phyloP scores from a whole-genome alignment of 1,140 invertebrate genomes.

The Trachymyrmex cornetzi region DNA sequence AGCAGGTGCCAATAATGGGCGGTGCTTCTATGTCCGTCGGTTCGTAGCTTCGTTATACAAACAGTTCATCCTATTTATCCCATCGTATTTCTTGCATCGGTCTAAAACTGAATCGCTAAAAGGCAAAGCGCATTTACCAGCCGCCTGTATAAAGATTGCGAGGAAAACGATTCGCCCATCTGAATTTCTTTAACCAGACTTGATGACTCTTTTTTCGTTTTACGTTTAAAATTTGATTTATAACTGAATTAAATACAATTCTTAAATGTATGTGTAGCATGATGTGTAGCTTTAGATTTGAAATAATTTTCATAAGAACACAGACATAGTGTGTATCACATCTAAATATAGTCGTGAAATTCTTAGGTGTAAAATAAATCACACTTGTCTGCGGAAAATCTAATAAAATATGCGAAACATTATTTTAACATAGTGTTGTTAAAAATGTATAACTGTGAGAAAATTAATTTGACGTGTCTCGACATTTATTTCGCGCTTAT shows the following conservation, averaged over 20 bases:
- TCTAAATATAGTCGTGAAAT: background rate
- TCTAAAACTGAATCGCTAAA: background rate
- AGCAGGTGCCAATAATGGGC: slow-evolving; percentile 81
- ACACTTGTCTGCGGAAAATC: background rate
- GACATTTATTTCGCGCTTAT: too few relatives aligned
- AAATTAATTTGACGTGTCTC: too few relatives aligned
- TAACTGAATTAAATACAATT: background rate
- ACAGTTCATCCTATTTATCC: slow-evolving; percentile 72
- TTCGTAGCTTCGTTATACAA: slow-evolving; percentile 77
- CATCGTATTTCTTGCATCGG: slow-evolving; percentile 20
- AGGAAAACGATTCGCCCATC: background rate
- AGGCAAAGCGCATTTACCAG: background rate
- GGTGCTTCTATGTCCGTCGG: slow-evolving; percentile 32
- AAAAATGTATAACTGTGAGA: too few relatives aligned
- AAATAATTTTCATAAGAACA: background rate
- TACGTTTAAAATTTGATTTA: background rate
- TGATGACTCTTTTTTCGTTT: background rate
- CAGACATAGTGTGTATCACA: background rate
- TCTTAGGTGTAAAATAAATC: background rate
- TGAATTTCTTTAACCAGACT: background rate
- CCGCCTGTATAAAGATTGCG: background rate
- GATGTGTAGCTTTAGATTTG: background rate
- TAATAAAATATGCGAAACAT: background rate
- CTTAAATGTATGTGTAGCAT: background rate
- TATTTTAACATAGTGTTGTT: background rate